Evolutionary conservation across 2,797 vertebrate genomes (phyloP), one percentile per base, ranked within the genome.

Genomic region (Cossypha niveicapilla): DNA sequence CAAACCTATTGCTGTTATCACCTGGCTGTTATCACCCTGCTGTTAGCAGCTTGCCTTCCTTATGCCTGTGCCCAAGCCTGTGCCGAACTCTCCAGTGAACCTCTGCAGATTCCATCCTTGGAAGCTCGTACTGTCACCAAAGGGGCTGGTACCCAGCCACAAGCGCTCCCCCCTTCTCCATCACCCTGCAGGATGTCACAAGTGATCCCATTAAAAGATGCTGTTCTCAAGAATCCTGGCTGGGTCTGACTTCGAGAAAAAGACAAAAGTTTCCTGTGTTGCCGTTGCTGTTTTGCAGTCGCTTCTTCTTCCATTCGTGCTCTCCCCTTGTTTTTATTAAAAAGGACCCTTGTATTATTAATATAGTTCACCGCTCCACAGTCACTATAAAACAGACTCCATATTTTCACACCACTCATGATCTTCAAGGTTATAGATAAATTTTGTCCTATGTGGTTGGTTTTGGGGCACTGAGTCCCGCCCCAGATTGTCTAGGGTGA

Each of bases 321-420:
- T 92, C 51, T 93, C 76, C 90, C 75, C 93, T 96, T 75, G 77
- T 53, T 93, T 96, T 95, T 93, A 94, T 96, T 73, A 96, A 97
- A 97, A 97, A 97, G 89, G 97, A 97, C 95, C 96, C 92, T 97
- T 87, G 53, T 96, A 61, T 95, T 91, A 92, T 95, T 90, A 90
- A 95, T 62, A 68, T 72, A 92, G 96, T 96, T 94, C 96, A 75
- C 71, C 75, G 93, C 62, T 93, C 95, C 94, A 93, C 73, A 50
- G 94, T 96, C 96, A 96, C 97, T 99, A 99, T 98, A 99, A 99
- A 98, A 99, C 99, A 4, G 99, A 99, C 92, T 99, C 99, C 99
- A 99, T 99, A 93, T 99, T 99, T 96, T 99, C 99, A 95, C 99
- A 99, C 98, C 98, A 98, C 96, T 99, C 99, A 2, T 99, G 99